Evolutionary conservation across 2,113 vertebrate species (phyloP).

Genomic region (Ageneiosus marmoratus): DNA sequence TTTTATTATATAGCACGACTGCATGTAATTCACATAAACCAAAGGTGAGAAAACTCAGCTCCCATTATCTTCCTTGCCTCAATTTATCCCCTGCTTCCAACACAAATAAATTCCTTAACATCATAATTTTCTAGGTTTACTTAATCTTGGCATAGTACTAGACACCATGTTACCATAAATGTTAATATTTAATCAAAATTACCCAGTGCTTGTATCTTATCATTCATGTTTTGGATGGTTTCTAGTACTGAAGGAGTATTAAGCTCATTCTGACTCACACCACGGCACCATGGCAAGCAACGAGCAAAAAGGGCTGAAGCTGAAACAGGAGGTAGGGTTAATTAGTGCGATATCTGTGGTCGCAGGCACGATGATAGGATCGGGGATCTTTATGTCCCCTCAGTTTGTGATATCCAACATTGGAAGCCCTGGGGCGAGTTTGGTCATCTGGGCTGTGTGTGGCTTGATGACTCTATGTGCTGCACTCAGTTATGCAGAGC

Average conservation of each 20-base stretch:
- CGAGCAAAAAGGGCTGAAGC: constrained; percentile 39
- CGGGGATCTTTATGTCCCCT: constrained; percentile 77
- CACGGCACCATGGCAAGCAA: constrained; percentile 49
- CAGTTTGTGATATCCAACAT: constrained; percentile 74
- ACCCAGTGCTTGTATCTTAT: constrained; percentile 26
- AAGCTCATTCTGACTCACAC: not conserved
- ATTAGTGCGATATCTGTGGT: constrained; percentile 74
- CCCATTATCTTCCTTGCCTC: not conserved
- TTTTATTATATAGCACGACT: not conserved
- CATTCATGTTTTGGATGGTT: not conserved
- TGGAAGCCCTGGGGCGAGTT: constrained; percentile 79
- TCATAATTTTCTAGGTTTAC: not conserved
- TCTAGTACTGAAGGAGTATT: not conserved
- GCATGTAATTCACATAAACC: not conserved
- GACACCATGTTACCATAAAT: not conserved
- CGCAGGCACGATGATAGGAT: constrained; percentile 82
- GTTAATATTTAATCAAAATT: constrained; percentile 45
- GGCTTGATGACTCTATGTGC: constrained; percentile 74
- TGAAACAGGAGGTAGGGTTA: constrained; percentile 67
- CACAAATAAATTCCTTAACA: not conserved
- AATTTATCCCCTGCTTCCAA: not conserved
- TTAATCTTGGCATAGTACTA: no score
- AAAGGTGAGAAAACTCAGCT: not conserved
- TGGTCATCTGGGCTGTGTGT: constrained; percentile 78
- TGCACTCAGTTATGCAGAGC: constrained; percentile 78